Evolutionary conservation across 2,888 invertebrate genomes (phyloP).

Genomic region (Spodoptera exigua): DNA sequence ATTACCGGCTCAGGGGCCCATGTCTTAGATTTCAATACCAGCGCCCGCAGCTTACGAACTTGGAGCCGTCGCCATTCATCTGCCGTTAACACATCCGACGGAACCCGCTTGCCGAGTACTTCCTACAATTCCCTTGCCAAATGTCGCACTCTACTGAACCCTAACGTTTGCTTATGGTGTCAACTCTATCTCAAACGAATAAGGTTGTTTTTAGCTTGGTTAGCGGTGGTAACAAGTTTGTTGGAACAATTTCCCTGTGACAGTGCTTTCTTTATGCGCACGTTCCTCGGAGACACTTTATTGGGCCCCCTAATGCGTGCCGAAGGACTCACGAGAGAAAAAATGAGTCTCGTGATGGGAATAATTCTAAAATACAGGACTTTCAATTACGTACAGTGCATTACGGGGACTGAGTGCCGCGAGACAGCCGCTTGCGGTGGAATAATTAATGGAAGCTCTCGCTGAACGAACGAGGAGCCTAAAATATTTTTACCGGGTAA

Average conservation of each 20-base stretch:
- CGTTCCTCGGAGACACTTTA: slow-evolving; percentile 65
- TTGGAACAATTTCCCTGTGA: slow-evolving; percentile 59
- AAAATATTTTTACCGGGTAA: too few species aligned
- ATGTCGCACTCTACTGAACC: slow-evolving; percentile 62
- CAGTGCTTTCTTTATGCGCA: slow-evolving; percentile 65
- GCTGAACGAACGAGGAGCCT: too few species aligned
- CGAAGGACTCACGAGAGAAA: slow-evolving; percentile 58
- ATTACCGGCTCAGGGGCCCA: neutral
- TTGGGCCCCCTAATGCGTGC: slow-evolving; percentile 68
- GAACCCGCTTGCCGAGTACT: slow-evolving; percentile 63
- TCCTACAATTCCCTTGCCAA: slow-evolving; percentile 68
- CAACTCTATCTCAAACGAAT: neutral
- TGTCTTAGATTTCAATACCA: slow-evolving; percentile 35
- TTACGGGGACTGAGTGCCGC: slow-evolving; percentile 6
- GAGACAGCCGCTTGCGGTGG: too few species aligned
- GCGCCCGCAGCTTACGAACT: slow-evolving; percentile 52
- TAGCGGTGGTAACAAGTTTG: slow-evolving; percentile 7
- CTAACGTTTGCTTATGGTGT: slow-evolving; percentile 1
- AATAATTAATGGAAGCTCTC: too few species aligned
- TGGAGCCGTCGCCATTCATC: slow-evolving; percentile 39
- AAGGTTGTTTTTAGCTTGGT: slow-evolving; percentile 27
- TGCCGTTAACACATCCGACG: slow-evolving; percentile 71
- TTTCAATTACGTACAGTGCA: slow-evolving; percentile 41
- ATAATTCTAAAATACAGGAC: slow-evolving; percentile 53
- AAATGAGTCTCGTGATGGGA: slow-evolving; percentile 54